A percentile compares a stretch with the other conserved stretches of the same genome.
phyloP scores from a whole-genome alignment of 2,113 vertebrate genomes.

The Mirounga angustirostris region DNA sequence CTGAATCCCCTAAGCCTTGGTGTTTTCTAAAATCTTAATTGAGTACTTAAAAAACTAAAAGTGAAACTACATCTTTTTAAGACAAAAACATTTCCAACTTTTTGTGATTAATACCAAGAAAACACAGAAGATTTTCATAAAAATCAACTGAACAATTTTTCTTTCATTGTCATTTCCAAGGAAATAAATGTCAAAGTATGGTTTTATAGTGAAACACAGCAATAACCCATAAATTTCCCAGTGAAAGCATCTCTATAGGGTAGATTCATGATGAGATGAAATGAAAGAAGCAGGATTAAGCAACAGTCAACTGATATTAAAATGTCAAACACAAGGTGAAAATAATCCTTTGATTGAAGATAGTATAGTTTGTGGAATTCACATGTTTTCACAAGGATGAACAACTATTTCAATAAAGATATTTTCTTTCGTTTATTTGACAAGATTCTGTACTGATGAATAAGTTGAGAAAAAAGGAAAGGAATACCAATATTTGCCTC shows the following conservation, averaged over 20 bases:
- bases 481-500: neutral
- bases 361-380: conserved; percentile 7
- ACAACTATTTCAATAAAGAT: conserved; percentile 4
- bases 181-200: conserved; percentile 51
- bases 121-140: neutral
- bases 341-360: conserved; percentile 57
- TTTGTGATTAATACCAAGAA: neutral
- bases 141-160: conserved; percentile 11
- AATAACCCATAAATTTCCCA: neutral
- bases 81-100: neutral
- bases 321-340: conserved; percentile 50
- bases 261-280: conserved; percentile 49
- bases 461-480: neutral
- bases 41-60: neutral
- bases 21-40: conserved; percentile 44
- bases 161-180: conserved; percentile 37
- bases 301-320: conserved; percentile 44
- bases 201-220: conserved; percentile 21
- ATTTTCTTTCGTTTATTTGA: conserved; percentile 40
- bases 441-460: neutral
- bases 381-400: conserved; percentile 54
- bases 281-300: conserved; percentile 35
- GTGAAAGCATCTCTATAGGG: neutral
- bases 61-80: neutral
- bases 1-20: neutral